Evolutionary conservation across 2,113 vertebrate genomes (phyloP).

Genomic region (Rostratula benghalensis): DNA sequence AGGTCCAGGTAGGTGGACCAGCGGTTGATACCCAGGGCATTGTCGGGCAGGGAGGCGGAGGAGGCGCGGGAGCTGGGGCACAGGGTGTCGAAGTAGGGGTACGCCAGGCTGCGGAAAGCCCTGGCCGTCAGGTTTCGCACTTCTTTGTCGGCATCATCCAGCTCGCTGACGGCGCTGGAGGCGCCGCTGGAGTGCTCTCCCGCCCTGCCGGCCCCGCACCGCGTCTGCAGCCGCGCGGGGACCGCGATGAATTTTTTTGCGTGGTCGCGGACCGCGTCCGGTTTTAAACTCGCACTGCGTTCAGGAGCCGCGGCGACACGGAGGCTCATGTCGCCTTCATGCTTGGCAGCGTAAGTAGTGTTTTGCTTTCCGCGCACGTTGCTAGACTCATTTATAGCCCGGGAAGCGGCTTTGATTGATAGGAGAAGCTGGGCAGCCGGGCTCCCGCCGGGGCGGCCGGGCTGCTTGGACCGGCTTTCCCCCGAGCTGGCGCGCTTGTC

Average conservation of each 20-base stretch:
- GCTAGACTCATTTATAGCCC: conserved; percentile 92
- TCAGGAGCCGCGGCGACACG: conserved; percentile 77
- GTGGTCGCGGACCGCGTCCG: conserved; percentile 71
- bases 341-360: conserved; percentile 81
- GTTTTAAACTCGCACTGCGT: conserved; percentile 62
- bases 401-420: conserved; percentile 92
- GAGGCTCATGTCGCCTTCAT: conserved; percentile 84
- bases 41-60: conserved; percentile 82
- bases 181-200: conserved; percentile 86
- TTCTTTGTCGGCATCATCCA: conserved; percentile 95
- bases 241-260: conserved; percentile 75
- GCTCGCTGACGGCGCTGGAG: conserved; percentile 92
- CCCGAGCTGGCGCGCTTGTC: conserved; percentile 77
- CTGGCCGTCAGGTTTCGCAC: conserved; percentile 91
- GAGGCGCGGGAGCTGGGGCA: conserved; percentile 89
- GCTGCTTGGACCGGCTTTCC: conserved; percentile 70
- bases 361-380: conserved; percentile 78
- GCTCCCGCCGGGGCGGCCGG: conserved; percentile 66
- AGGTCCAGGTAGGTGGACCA: conserved; percentile 92
- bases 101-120: conserved; percentile 92
- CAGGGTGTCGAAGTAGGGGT: conserved; percentile 87
- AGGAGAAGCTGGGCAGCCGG: conserved; percentile 88
- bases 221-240: conserved; percentile 84
- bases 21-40: conserved; percentile 80
- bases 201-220: conserved; percentile 73